Conservation (phyloP, 2,888 invertebrate genomes). For the Callinectes sapidus region DNA sequence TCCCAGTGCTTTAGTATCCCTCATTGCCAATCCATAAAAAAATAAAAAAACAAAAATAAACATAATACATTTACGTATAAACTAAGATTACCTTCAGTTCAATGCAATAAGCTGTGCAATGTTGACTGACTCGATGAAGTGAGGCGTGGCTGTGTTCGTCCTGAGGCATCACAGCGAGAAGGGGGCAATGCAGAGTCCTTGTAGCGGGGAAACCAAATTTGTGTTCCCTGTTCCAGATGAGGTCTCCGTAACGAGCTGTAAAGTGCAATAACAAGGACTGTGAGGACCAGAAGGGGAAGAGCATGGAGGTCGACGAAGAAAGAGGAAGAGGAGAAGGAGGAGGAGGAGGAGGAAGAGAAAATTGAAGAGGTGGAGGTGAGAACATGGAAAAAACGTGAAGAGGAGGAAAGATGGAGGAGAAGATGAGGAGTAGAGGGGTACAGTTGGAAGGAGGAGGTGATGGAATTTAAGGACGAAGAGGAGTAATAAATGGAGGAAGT, state of each 20-base stretch:
- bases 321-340: not conserved
- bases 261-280: not conserved
- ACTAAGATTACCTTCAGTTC: no score
- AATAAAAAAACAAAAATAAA: no score
- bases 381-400: not conserved
- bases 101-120: no score
- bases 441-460: no score
- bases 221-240: not conserved
- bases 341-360: not conserved
- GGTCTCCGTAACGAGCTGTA: not conserved
- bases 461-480: no score
- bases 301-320: not conserved
- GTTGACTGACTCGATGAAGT: no score
- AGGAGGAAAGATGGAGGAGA: not conserved
- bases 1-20: not conserved
- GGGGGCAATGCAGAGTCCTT: not conserved
- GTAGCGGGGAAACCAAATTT: not conserved
- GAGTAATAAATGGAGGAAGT: no score
- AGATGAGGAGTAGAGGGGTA: no score
- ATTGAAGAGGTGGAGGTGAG: not conserved
- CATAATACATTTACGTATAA: no score
- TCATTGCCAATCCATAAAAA: not conserved
- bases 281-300: not conserved
- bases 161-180: not conserved
- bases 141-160: not conserved